Evolutionary conservation across 1,140 invertebrate species (phyloP).

Genomic region (Mactra quadrangularis): DNA sequence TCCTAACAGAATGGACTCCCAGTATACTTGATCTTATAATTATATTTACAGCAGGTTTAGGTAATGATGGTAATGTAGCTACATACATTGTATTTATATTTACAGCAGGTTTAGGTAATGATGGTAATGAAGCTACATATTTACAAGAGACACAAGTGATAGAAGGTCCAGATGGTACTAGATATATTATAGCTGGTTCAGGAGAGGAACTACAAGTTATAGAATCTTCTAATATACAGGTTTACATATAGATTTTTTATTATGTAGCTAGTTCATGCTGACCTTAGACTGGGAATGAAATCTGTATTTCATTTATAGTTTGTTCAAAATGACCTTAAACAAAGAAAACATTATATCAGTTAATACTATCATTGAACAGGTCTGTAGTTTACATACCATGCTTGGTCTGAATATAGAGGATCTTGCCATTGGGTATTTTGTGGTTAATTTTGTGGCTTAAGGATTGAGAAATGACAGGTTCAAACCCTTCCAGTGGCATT

Average conservation of each 20-base stretch:
- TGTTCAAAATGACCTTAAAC: not conserved
- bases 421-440: no score
- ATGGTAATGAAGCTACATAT: constrained; percentile 41
- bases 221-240: constrained; percentile 50
- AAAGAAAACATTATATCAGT: no score
- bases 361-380: no score
- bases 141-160: constrained; percentile 59
- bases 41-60: not conserved
- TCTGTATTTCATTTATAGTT: not conserved
- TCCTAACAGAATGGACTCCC: no score
- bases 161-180: constrained; percentile 50
- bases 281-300: not conserved
- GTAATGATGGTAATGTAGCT: constrained; percentile 31
- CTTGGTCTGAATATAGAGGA: no score
- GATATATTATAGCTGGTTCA: constrained; percentile 57
- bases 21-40: no score
- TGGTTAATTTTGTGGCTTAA: no score
- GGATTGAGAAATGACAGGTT: no score
- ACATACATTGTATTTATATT: no score
- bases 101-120: constrained; percentile 21
- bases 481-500: no score
- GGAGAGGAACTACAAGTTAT: constrained; percentile 59
- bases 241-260: not conserved
- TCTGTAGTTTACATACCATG: no score
- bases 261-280: no score